Evolutionary conservation across 2,888 invertebrate genomes (phyloP), one percentile per base, ranked within the genome.

Genomic region (Agelastica alni): DNA sequence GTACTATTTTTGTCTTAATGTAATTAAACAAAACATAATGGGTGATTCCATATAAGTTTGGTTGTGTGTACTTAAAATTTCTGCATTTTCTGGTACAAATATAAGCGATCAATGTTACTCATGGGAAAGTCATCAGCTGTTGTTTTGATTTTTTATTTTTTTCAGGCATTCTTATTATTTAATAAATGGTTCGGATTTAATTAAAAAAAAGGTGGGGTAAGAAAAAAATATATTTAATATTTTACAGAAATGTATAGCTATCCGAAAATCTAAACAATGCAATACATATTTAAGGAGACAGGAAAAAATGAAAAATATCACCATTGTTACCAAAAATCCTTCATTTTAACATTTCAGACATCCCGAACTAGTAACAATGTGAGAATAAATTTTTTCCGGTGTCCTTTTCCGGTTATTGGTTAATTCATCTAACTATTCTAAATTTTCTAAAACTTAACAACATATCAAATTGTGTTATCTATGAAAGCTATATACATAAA

Each of bases 171-270:
- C n/a, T n/a, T n/a, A n/a, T n/a, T n/a, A n/a, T n/a, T n/a, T n/a
- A n/a, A n/a, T n/a, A n/a, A n/a, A n/a, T n/a, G n/a, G n/a, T n/a
- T n/a, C n/a, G n/a, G n/a, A 26, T 32, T 32, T 6, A 4, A 32
- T 9, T 32, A 12, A 34, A 34, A 34, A 10, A 13, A 10, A 14
- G 9, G 14, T 39, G 26, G 39, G 48, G 31, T 63, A 62, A 56
- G 66, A 68, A 68, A 69, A 70, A 68, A 67, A 70, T 68, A 70
- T 69, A 68, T 68, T 68, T 62, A 64, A 62, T 64, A 63, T 67
- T 62, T 56, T 68, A 68, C 69, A 69, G 64, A 66, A 57, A 59
- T 64, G 64, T 65, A 68, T 64, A 59, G 59, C 58, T 61, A 62
- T 67, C 67, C 63, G 61, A 60, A 64, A 67, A 59, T 63, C 41